Percentiles rank a stretch among this genome's conserved stretches.
These are phyloP conservation scores for Dufourea novaeangliae DNA, from an alignment of 1,140 invertebrate species.

Conservation along the genomic window DNA sequence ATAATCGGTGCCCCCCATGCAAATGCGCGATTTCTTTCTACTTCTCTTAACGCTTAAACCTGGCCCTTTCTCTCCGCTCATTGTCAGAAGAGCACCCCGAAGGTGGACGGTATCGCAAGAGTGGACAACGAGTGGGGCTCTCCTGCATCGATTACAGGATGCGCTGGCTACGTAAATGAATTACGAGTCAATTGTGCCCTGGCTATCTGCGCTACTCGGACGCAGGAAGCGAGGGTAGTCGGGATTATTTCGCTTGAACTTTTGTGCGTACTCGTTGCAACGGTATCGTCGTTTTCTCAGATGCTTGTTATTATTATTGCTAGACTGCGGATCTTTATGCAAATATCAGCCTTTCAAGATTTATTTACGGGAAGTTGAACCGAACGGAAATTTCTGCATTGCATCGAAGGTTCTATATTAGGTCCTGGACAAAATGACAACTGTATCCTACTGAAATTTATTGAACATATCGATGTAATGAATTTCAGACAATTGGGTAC, in stretches of 20 bases:
- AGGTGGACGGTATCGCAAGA: constrained; percentile 20
- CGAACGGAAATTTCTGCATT: no score
- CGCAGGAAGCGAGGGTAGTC: not conserved
- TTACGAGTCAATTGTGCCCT: constrained; percentile 54
- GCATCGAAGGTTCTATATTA: no score
- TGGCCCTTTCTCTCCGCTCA: constrained; percentile 6
- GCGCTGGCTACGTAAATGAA: constrained; percentile 42
- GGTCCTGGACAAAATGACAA: no score
- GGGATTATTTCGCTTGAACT: not conserved
- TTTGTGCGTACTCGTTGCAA: not conserved
- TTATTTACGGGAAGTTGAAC: no score
- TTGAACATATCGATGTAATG: no score
- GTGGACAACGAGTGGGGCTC: not conserved
- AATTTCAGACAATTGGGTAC: no score
- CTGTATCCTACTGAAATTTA: no score
- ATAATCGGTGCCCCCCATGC: constrained; percentile 37
- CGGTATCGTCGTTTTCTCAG: no score
- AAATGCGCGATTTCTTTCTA: constrained; percentile 27
- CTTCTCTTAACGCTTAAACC: not conserved
- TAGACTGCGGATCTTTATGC: no score
- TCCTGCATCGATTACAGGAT: constrained; percentile 47
- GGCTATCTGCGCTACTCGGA: constrained; percentile 12
- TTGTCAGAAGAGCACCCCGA: constrained; percentile 25
- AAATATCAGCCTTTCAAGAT: no score
- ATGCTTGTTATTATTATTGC: no score